Percentiles rank a stretch among this genome's conserved stretches.
Conservation (phyloP, 2,113 vertebrate genomes). For the Eulemur macaco region DNA sequence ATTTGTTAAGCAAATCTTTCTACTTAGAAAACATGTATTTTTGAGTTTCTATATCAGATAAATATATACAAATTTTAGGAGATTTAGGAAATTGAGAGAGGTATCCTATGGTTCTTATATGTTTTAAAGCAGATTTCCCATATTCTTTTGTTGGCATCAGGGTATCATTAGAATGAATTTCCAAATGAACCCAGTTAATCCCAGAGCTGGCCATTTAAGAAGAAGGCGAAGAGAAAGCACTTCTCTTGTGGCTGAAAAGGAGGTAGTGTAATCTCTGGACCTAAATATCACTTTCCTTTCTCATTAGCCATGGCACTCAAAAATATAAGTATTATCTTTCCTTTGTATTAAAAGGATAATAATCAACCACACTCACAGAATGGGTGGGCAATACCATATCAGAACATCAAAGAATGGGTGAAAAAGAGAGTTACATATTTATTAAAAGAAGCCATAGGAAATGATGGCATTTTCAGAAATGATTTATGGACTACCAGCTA, state of each 20-base stretch:
- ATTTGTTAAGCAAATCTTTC: background rate
- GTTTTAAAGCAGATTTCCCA: background rate
- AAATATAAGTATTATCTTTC: background rate
- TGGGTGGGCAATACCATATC: background rate
- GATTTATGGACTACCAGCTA: background rate
- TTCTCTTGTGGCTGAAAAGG: background rate
- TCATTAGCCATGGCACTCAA: background rate
- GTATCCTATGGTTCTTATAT: background rate
- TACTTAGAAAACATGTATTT: conserved; percentile 10
- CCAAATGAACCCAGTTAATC: background rate
- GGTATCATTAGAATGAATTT: background rate
- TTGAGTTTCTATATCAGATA: background rate
- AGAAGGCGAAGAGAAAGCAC: background rate
- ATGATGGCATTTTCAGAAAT: background rate
- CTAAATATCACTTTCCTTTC: background rate
- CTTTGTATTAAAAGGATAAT: background rate
- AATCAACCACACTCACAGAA: background rate
- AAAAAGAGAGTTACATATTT: background rate
- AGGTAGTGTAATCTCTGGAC: background rate
- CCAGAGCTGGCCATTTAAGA: background rate
- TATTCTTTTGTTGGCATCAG: background rate
- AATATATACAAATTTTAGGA: background rate
- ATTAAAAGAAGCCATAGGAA: background rate
- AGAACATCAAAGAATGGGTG: background rate
- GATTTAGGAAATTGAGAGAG: background rate